These are phyloP conservation scores for Stenurella melanura DNA, from an alignment of 2,888 invertebrate species.

Conservation along the genomic window DNA sequence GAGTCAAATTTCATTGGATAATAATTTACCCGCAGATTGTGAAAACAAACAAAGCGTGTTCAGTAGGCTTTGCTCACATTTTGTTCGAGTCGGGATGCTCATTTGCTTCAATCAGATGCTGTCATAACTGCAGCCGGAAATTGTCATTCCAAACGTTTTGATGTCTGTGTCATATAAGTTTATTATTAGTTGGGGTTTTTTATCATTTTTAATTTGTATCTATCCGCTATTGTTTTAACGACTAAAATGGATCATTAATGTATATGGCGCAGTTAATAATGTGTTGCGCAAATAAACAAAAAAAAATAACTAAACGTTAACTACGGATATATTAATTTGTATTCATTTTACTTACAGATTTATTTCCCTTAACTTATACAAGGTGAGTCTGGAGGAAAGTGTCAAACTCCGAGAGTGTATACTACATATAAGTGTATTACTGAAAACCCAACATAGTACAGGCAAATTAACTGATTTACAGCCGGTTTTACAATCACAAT, in stretches of 20 bases:
- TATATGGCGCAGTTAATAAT: background rate
- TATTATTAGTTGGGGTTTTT: slow-evolving; percentile 59
- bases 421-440: no score
- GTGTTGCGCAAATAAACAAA: background rate
- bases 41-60: slow-evolving; percentile 67
- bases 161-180: slow-evolving; percentile 63
- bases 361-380: no score
- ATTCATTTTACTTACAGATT: no score
- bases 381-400: no score
- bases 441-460: no score
- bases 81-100: slow-evolving; percentile 65
- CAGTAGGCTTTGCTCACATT: slow-evolving; percentile 56
- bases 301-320: background rate
- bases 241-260: slow-evolving; percentile 1
- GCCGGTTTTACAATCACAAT: no score
- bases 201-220: slow-evolving; percentile 36
- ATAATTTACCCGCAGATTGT: slow-evolving; percentile 69
- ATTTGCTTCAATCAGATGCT: slow-evolving; percentile 68
- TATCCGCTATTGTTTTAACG: slow-evolving; percentile 20
- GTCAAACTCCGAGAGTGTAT: no score
- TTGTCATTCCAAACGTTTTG: slow-evolving; percentile 66
- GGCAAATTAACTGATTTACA: no score
- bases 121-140: slow-evolving; percentile 69
- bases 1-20: slow-evolving; percentile 69
- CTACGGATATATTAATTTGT: no score